Evolutionary conservation across 64 coral and sea anemone genomes (phyloP).

Genomic region (Orbicella faveolata): DNA sequence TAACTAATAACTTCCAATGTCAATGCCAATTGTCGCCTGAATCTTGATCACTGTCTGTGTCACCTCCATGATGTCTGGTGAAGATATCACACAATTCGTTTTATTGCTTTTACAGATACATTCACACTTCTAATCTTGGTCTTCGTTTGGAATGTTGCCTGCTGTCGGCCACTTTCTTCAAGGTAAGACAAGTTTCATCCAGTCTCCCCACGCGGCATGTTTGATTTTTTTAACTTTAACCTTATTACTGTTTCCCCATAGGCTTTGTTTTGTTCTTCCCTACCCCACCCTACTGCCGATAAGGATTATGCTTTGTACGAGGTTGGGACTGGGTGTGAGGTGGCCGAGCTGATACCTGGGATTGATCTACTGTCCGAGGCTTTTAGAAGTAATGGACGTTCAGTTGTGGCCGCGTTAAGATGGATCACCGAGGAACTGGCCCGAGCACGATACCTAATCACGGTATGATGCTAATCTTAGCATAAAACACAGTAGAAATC

Average conservation of each 20-base stretch:
- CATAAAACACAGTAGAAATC: too few relatives aligned
- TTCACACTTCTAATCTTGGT: slow-evolving; percentile 87
- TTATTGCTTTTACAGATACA: slow-evolving; percentile 53
- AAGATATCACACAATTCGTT: too few relatives aligned
- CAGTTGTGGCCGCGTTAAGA: slow-evolving; percentile 73
- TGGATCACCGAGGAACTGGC: slow-evolving; percentile 93
- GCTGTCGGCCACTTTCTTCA: slow-evolving; percentile 72
- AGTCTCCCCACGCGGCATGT: not conserved
- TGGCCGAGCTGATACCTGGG: slow-evolving; percentile 76
- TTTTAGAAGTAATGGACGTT: slow-evolving; percentile 90
- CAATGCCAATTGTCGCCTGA: too few relatives aligned
- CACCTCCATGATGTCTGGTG: not conserved
- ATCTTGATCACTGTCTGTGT: too few relatives aligned
- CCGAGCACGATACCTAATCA: slow-evolving; percentile 65
- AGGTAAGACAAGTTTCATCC: slow-evolving; percentile 29
- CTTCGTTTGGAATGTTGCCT: slow-evolving; percentile 85
- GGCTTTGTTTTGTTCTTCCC: slow-evolving; percentile 80
- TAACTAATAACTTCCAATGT: too few relatives aligned
- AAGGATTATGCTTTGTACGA: slow-evolving; percentile 96
- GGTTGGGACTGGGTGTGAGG: slow-evolving; percentile 68
- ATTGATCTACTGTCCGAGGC: slow-evolving; percentile 89
- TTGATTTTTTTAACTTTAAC: not conserved
- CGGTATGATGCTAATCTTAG: slow-evolving; percentile 3
- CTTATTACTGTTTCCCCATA: slow-evolving; percentile 22
- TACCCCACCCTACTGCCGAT: slow-evolving; percentile 89